Percentiles rank a stretch among this genome's conserved stretches.
phyloP scores from a whole-genome alignment of 2,113 vertebrate species.

The Bubalus kerabau region DNA sequence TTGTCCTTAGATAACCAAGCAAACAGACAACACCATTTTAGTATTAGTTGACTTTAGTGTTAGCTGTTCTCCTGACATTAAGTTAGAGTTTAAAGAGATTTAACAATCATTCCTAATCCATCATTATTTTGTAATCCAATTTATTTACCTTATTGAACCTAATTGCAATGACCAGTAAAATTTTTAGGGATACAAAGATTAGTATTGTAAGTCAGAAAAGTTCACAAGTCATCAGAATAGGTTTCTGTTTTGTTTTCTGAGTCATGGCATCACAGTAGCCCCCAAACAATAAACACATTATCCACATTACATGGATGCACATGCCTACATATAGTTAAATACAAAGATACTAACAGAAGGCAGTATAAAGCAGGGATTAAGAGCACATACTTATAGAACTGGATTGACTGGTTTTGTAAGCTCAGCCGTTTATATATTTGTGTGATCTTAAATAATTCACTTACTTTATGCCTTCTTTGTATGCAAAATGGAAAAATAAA shows the following conservation, averaged over 20 bases:
- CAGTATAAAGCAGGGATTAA: not conserved
- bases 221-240: not conserved
- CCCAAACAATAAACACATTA: not conserved
- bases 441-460: not conserved
- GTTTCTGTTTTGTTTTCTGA: not conserved
- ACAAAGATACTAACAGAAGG: not conserved
- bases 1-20: not conserved
- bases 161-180: not conserved
- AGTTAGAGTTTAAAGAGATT: not conserved
- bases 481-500: not conserved
- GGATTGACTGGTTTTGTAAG: not conserved
- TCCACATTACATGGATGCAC: not conserved
- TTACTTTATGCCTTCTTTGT: not conserved
- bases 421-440: not conserved
- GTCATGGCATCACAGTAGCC: not conserved
- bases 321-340: not conserved
- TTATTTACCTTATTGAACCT: not conserved
- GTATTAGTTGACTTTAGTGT: not conserved
- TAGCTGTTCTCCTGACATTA: not conserved
- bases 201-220: not conserved
- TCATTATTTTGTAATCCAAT: not conserved
- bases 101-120: not conserved
- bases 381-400: not conserved
- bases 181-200: not conserved
- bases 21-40: accelerated